Percentiles rank a stretch among this genome's conserved stretches.
These are phyloP conservation scores for Rhincodon typus DNA, from an alignment of 2,797 vertebrate species.

Conservation along the genomic window DNA sequence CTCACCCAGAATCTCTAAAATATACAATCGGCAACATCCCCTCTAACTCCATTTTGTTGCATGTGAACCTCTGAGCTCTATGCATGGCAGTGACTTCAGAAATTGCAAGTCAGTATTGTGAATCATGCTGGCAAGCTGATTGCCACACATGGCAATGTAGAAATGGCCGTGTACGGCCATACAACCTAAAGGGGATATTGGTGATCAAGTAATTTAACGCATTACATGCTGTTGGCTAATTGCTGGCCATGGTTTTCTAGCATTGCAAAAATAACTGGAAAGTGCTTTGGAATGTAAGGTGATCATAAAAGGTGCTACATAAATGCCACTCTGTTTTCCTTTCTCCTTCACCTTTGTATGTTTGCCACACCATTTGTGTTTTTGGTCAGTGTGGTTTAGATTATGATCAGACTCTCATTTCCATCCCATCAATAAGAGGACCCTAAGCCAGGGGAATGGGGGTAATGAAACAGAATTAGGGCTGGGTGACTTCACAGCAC, in stretches of 20 bases:
- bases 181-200: no score
- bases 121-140: no score
- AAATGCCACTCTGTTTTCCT: not conserved
- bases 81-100: no score
- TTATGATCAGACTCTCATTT: no score
- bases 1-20: not conserved
- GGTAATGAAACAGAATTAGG: not conserved
- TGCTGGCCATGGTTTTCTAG: not conserved
- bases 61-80: no score
- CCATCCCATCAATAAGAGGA: not conserved
- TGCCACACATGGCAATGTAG: no score
- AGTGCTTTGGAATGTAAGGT: not conserved
- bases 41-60: no score
- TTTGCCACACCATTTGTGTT: not conserved
- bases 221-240: not conserved
- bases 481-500: not conserved
- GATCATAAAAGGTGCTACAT: not conserved
- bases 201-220: no score
- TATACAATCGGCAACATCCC: not conserved
- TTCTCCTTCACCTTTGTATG: not conserved
- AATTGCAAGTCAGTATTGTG: no score
- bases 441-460: not conserved
- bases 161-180: no score
- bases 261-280: not conserved
- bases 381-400: not conserved